A percentile compares a stretch with the other conserved stretches of the same genome.
phyloP scores from a whole-genome alignment of 2,113 vertebrate genomes.

The Bos indicus region DNA sequence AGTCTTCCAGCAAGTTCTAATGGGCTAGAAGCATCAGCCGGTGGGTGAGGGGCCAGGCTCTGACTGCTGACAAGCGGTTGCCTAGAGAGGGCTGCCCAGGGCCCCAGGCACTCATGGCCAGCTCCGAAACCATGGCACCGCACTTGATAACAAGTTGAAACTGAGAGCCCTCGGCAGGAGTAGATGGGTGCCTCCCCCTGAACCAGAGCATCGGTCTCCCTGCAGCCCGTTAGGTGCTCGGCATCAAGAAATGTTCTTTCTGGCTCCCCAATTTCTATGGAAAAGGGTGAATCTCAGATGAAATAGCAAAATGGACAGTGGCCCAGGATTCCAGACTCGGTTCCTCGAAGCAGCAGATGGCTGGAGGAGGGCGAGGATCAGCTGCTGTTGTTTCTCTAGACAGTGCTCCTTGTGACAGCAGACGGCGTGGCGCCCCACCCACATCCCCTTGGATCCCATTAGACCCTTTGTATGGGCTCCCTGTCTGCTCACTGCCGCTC shows the following conservation, averaged over 20 bases:
- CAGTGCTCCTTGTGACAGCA: neutral
- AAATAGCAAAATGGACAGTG: neutral
- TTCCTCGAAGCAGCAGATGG: slow-evolving; percentile 24
- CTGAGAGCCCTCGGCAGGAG: neutral
- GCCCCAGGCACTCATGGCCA: neutral
- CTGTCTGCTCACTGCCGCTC: neutral
- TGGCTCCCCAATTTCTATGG: neutral
- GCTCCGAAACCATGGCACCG: neutral
- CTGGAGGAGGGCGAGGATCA: neutral
- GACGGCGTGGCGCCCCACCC: neutral
- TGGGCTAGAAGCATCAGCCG: neutral
- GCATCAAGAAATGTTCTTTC: neutral
- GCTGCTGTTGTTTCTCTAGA: neutral
- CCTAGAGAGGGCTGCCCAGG: neutral
- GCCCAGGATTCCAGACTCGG: neutral
- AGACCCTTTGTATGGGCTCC: neutral
- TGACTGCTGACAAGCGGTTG: neutral
- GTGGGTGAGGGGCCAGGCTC: neutral
- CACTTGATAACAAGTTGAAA: neutral
- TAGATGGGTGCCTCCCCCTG: no score
- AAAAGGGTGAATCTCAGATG: neutral
- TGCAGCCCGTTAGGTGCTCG: neutral
- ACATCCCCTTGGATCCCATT: neutral
- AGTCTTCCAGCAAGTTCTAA: neutral
- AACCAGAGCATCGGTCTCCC: neutral